phyloP scores from a whole-genome alignment of 2,797 vertebrate genomes.

The Mastacembelus armatus region DNA sequence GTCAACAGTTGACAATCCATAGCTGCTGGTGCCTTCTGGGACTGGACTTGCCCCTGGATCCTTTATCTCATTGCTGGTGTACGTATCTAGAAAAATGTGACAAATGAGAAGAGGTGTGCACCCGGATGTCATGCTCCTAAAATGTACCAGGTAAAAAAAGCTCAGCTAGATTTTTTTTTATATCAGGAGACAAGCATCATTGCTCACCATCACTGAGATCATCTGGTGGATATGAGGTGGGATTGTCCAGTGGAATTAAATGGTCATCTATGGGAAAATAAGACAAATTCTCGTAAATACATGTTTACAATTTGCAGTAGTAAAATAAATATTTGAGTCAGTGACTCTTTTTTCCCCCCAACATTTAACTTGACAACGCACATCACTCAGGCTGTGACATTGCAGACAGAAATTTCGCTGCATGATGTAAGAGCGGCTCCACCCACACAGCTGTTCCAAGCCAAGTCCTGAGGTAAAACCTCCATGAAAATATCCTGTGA shows the following conservation, averaged over 20 bases:
- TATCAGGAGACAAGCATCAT: background rate
- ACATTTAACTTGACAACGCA: background rate
- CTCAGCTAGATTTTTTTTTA: background rate
- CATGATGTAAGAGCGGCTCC: conserved; percentile 12
- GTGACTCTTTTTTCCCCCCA: background rate
- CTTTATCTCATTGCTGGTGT: conserved; percentile 12
- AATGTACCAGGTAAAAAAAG: background rate
- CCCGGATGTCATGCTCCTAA: background rate
- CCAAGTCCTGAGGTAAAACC: conserved; percentile 15
- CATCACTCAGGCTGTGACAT: conserved; percentile 10
- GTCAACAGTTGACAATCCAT: conserved; percentile 29
- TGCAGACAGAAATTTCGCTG: conserved; percentile 23
- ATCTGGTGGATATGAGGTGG: conserved; percentile 27
- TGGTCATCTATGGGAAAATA: conserved; percentile 37
- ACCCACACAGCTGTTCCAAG: conserved; percentile 3
- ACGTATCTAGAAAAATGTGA: conserved; percentile 37
- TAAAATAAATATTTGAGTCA: background rate
- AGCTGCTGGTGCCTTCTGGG: conserved; percentile 60
- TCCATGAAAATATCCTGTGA: conserved; percentile 28
- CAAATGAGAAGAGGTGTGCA: background rate
- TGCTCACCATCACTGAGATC: conserved; percentile 56
- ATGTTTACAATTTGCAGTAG: background rate
- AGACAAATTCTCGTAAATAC: background rate
- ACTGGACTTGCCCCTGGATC: conserved; percentile 7
- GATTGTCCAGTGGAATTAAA: conserved; percentile 21